These are phyloP conservation scores for Tubiluchus corallicola DNA, from an alignment of 2,888 invertebrate species.

Conservation along the genomic window DNA sequence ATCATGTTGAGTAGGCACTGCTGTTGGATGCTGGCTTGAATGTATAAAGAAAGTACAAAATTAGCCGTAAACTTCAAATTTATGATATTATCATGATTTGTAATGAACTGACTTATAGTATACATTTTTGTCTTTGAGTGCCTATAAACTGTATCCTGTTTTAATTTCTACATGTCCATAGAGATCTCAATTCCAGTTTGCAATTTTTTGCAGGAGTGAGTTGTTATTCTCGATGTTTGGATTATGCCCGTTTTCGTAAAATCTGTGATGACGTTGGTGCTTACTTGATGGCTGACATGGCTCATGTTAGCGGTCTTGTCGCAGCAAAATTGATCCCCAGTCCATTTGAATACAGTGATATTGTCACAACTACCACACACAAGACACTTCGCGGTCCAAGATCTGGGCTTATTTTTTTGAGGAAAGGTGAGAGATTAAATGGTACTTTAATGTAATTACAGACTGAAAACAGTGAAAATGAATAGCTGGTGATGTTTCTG, in stretches of 20 bases:
- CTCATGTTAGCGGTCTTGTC: slow-evolving; percentile 79
- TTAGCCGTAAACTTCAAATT: too few species aligned
- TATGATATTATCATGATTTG: slow-evolving; percentile 9
- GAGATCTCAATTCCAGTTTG: slow-evolving; percentile 4
- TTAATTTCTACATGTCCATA: slow-evolving; percentile 1
- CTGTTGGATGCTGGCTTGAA: too few species aligned
- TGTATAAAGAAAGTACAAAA: too few species aligned
- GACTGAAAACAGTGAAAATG: neutral
- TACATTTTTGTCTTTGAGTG: slow-evolving; percentile 7
- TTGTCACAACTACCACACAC: slow-evolving; percentile 87
- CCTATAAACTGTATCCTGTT: neutral
- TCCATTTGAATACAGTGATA: slow-evolving; percentile 73
- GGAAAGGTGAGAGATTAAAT: slow-evolving; percentile 54
- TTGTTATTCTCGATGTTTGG: slow-evolving; percentile 77
- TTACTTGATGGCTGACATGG: slow-evolving; percentile 83
- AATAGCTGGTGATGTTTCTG: neutral
- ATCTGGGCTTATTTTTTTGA: slow-evolving; percentile 77
- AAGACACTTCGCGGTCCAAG: slow-evolving; percentile 63
- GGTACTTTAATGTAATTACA: neutral
- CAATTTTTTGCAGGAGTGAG: slow-evolving; percentile 41
- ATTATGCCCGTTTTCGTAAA: slow-evolving; percentile 69
- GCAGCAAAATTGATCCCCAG: slow-evolving; percentile 71
- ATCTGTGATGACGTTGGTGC: slow-evolving; percentile 54
- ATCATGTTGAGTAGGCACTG: too few species aligned
- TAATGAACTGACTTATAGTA: slow-evolving; percentile 1